These are phyloP conservation scores for Orcinus orca DNA, from an alignment of 2,113 vertebrate species.

Conservation along the genomic window DNA sequence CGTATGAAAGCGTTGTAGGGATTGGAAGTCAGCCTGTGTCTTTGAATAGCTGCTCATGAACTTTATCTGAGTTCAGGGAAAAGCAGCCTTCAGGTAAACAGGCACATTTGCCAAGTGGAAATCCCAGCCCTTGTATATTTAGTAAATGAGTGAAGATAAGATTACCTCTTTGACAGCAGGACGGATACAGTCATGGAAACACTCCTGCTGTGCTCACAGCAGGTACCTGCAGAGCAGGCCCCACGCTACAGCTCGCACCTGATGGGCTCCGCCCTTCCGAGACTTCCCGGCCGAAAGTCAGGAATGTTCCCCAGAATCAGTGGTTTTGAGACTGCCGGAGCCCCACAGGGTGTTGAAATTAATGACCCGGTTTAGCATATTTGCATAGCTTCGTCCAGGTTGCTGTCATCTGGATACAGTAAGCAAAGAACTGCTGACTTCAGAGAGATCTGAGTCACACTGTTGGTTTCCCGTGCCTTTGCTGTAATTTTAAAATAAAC, in stretches of 20 bases:
- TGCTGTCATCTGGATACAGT: neutral
- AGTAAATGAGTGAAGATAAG: slow-evolving; percentile 80
- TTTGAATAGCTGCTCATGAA: slow-evolving; percentile 65
- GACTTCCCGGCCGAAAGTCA: slow-evolving; percentile 60
- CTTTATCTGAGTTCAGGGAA: slow-evolving; percentile 78
- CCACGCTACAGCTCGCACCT: slow-evolving; percentile 16
- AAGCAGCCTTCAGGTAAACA: slow-evolving; percentile 81
- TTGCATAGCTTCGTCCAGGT: neutral
- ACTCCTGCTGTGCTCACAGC: slow-evolving; percentile 44
- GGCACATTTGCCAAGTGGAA: slow-evolving; percentile 81
- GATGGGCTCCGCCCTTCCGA: slow-evolving; percentile 49
- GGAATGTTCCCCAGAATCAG: neutral
- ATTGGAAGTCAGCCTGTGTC: slow-evolving; percentile 64
- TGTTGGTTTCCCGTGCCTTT: fast-evolving
- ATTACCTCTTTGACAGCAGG: slow-evolving; percentile 80
- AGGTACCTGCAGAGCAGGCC: slow-evolving; percentile 58
- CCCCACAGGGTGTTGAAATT: slow-evolving; percentile 6
- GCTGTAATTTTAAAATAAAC: neutral
- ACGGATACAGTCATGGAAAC: slow-evolving; percentile 77
- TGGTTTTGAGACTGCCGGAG: neutral
- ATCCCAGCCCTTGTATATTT: slow-evolving; percentile 81
- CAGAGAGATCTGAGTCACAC: neutral
- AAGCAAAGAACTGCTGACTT: slow-evolving; percentile 33
- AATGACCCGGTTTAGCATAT: slow-evolving; percentile 45
- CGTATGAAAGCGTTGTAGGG: slow-evolving; percentile 27